phyloP scores from a whole-genome alignment of 2,797 vertebrate genomes.

The Pseudochromis fuscus region DNA sequence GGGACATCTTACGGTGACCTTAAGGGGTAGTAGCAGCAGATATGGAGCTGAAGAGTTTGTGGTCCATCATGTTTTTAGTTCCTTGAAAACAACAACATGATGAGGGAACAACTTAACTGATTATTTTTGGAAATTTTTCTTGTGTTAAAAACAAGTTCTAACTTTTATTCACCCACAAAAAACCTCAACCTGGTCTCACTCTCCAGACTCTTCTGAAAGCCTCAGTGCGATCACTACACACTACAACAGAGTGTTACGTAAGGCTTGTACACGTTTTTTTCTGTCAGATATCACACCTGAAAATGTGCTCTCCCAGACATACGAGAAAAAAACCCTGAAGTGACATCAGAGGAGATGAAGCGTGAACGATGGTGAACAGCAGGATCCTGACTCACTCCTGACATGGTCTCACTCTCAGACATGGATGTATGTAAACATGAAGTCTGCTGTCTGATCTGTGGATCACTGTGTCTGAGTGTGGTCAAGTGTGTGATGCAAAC shows the following conservation, averaged over 20 bases:
- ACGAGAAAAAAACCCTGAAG: neutral
- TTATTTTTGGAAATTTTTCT: neutral
- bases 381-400: constrained; percentile 43
- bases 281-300: neutral
- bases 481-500: constrained; percentile 41
- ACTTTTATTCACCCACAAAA: neutral
- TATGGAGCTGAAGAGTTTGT: too few species aligned
- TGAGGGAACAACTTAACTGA: too few species aligned
- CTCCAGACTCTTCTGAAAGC: neutral
- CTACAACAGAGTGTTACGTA: too few species aligned
- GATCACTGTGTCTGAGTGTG: constrained; percentile 65
- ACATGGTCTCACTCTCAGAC: constrained; percentile 8
- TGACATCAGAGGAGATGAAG: neutral
- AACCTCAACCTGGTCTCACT: neutral
- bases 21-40: too few species aligned
- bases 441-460: constrained; percentile 61
- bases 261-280: neutral
- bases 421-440: constrained; percentile 11
- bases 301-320: neutral
- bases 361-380: neutral
- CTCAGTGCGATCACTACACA: neutral
- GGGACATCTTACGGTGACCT: too few species aligned
- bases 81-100: too few species aligned
- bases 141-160: neutral
- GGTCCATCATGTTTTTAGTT: too few species aligned